Evolutionary conservation across 1,140 invertebrate species (phyloP).

Genomic region (Rhizoglyphus robini): DNA sequence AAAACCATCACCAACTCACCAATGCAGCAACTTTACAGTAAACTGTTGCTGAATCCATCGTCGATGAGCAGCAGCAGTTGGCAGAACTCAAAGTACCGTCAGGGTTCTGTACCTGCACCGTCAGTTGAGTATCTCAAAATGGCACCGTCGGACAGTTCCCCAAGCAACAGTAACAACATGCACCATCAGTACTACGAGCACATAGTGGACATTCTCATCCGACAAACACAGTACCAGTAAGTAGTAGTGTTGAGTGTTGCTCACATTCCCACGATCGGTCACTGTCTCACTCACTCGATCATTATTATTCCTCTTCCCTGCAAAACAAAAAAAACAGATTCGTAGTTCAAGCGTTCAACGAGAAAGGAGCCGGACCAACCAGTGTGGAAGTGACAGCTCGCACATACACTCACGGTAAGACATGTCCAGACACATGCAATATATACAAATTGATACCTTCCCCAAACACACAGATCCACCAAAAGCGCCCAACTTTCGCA

Average conservation of each 20-base stretch:
- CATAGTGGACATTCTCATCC: not conserved
- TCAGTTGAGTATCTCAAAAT: not conserved
- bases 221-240: conserved; percentile 12
- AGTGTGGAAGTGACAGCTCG: conserved; percentile 55
- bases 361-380: conserved; percentile 48
- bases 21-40: not conserved
- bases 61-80: not conserved
- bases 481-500: conserved; percentile 3
- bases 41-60: not conserved
- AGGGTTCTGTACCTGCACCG: not conserved
- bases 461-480: not conserved
- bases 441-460: not conserved
- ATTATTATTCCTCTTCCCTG: not conserved
- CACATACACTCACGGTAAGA: conserved; percentile 64
- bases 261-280: not conserved
- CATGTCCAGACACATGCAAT: not conserved
- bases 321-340: conserved; percentile 21
- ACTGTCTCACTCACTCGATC: not conserved
- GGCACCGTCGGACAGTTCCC: too few species aligned
- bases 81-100: not conserved
- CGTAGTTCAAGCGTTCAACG: conserved; percentile 35
- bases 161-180: not conserved
- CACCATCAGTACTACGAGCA: conserved; percentile 15
- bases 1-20: conserved; percentile 5
- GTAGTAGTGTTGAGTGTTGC: not conserved